Conservation (phyloP, 1,140 invertebrate species). For the Lycorma delicatula region DNA sequence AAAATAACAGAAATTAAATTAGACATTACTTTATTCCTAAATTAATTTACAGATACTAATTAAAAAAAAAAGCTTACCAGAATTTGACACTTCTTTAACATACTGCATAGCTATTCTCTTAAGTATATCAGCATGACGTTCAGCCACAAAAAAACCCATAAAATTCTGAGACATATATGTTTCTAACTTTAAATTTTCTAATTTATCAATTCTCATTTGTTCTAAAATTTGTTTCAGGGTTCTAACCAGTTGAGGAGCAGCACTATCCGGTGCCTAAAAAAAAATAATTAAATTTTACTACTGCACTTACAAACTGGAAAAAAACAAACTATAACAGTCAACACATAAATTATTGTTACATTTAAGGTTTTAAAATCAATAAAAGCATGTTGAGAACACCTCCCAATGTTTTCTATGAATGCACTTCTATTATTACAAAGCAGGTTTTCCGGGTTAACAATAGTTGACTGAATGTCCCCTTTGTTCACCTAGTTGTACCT, state of each 20-base stretch:
- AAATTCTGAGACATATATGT: conserved; percentile 77
- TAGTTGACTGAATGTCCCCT: too few relatives aligned
- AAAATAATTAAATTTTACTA: conserved; percentile 17
- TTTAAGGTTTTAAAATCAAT: too few relatives aligned
- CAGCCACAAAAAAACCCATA: conserved; percentile 76
- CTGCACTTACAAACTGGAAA: too few relatives aligned
- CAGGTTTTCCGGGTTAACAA: too few relatives aligned
- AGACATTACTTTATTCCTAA: too few relatives aligned
- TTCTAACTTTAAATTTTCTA: conserved; percentile 55
- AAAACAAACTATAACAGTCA: too few relatives aligned
- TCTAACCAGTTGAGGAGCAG: conserved; percentile 52
- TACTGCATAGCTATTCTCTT: conserved; percentile 65
- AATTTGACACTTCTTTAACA: conserved; percentile 63
- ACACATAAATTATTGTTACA: too few relatives aligned
- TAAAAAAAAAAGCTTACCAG: conserved; percentile 62
- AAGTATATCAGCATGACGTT: conserved; percentile 64
- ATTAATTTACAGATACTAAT: conserved; percentile 26
- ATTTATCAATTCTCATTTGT: conserved; percentile 45
- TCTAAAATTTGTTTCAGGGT: conserved; percentile 57
- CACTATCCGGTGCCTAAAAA: conserved; percentile 61
- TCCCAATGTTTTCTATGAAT: too few relatives aligned
- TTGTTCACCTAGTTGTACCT: too few relatives aligned
- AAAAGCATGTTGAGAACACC: too few relatives aligned
- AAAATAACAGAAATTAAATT: too few relatives aligned
- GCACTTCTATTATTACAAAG: too few relatives aligned